Evolutionary conservation across 2,888 invertebrate genomes (phyloP), one percentile per base, ranked within the genome.

Genomic region (Coleophora flavipennella): DNA sequence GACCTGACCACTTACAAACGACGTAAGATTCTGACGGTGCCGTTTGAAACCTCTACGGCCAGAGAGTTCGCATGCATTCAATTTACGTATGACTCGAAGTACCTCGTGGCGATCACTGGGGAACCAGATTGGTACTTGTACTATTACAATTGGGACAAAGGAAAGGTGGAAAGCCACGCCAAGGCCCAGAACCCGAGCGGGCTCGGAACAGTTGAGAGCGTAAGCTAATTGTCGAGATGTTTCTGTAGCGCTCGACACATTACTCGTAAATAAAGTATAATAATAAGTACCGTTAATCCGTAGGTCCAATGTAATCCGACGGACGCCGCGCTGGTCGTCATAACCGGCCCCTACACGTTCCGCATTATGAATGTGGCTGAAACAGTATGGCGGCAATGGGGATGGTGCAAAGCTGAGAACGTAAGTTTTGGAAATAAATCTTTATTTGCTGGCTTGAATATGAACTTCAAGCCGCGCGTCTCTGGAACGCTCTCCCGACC

Each of bases 61-160:
- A 86, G 76, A 40, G 90, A 90, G 57, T 92, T 92, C 60, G 89
- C 90, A 9, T 89, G 90, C 41, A 76, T 94, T 1, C 88, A 90
- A 25, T 96, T 97, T 58, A 92, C 94, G 0, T 89, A 85, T 44
- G 96, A 97, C 66, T 93, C 92, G 1, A 93, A 92, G 63, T 91
- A 91, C 49, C 67, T 97, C 9, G 89, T 92, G 1, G 89, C 92
- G 1, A 89, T 97, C 26, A 92, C 93, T 0, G 92, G 92, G 2
- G 91, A 91, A 45, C 95, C 96, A 0, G 95, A 95, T 66, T 92
- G 92, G 90, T 90, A 87, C 53, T 81, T 94, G 75, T 86, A 94
- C 59, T 90, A 91, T 74, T 93, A 94, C 84, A 91, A 91, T 63
- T 89, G 92, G 90, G 93, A 94, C 54, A 92, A 91, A 62, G 92